Percentiles rank a stretch among this genome's conserved stretches.
Evolutionary conservation across 2,888 invertebrate genomes (phyloP).

Genomic region (Eretmocerus hayati): DNA sequence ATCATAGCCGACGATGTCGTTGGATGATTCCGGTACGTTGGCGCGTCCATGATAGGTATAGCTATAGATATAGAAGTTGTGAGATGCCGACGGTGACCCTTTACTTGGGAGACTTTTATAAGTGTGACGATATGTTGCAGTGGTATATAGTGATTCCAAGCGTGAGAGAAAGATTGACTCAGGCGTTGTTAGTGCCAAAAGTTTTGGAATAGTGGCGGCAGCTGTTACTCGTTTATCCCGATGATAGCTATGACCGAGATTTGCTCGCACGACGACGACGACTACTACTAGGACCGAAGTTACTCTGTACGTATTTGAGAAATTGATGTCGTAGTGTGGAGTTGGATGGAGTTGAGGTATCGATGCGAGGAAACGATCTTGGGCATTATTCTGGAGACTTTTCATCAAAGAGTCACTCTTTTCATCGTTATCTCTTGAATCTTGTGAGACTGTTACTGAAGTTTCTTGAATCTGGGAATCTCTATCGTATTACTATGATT

Average conservation of each 20-base stretch:
- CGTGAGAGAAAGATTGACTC: slow-evolving; percentile 26
- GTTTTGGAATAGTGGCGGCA: slow-evolving; percentile 22
- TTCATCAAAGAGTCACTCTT: no score
- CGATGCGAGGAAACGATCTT: no score
- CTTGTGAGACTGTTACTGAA: no score
- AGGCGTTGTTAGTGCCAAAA: slow-evolving; percentile 23
- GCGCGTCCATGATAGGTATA: background rate
- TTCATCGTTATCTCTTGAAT: no score
- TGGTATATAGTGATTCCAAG: background rate
- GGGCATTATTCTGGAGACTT: background rate
- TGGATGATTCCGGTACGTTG: slow-evolving; percentile 6
- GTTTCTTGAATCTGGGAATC: no score
- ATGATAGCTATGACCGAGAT: slow-evolving; percentile 19
- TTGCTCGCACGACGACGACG: no score
- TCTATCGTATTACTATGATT: no score
- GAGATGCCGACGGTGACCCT: background rate
- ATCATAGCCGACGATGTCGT: no score
- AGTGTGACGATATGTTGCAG: slow-evolving; percentile 7
- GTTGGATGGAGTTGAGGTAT: no score
- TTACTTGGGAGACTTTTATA: slow-evolving; percentile 4
- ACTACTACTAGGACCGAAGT: no score
- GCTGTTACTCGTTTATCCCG: background rate
- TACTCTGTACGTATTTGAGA: no score
- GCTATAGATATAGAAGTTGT: background rate
- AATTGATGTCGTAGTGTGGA: no score